Evolutionary conservation across 2,113 vertebrate genomes (phyloP).

Genomic region (Tonatia bakeri): DNA sequence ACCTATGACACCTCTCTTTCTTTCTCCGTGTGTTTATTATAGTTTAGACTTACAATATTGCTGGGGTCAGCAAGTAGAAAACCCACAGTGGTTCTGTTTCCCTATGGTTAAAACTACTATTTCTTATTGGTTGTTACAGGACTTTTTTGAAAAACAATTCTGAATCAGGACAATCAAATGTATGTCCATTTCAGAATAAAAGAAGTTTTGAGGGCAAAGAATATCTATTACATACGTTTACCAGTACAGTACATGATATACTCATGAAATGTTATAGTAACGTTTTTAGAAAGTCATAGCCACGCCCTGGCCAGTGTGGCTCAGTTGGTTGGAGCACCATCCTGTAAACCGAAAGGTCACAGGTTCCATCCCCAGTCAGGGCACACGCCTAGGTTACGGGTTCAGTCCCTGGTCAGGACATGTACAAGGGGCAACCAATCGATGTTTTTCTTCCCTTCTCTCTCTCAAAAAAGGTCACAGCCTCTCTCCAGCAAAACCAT

Average conservation of each 20-base stretch:
- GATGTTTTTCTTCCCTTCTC: too few relatives aligned
- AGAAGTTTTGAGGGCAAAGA: neutral
- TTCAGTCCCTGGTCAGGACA: too few relatives aligned
- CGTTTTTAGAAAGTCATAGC: neutral
- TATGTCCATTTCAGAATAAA: neutral
- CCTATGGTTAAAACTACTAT: neutral
- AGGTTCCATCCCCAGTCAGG: too few relatives aligned
- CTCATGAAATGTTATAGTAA: slow-evolving; percentile 20
- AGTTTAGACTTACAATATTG: neutral
- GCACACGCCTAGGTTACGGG: too few relatives aligned
- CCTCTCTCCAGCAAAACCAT: neutral
- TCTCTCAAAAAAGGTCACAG: neutral
- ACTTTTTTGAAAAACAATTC: neutral
- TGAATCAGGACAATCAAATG: slow-evolving; percentile 17
- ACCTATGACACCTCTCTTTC: neutral
- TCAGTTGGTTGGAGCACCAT: too few relatives aligned
- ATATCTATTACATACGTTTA: neutral
- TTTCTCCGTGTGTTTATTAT: neutral
- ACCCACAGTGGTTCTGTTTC: neutral
- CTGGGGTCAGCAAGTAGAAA: neutral
- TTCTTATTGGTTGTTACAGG: neutral
- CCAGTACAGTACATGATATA: neutral
- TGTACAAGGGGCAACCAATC: too few relatives aligned
- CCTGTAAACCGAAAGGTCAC: too few relatives aligned
- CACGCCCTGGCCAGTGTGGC: neutral